Percentiles rank a stretch among this genome's conserved stretches.
These are phyloP conservation scores for Drosophila birchii DNA, from an alignment of 2,888 invertebrate species.

Conservation along the genomic window DNA sequence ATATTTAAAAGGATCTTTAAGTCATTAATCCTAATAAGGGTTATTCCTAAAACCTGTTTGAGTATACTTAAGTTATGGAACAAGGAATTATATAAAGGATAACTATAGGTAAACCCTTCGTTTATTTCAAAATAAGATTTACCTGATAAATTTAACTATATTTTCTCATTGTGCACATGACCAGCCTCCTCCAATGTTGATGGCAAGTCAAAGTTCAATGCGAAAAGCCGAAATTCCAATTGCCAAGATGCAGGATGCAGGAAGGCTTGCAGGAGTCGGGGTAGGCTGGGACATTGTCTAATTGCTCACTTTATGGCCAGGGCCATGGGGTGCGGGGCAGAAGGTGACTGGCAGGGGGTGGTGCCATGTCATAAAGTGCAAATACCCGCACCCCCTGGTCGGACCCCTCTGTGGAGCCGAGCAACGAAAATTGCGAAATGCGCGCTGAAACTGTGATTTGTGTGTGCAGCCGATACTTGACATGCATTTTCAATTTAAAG, in stretches of 20 bases:
- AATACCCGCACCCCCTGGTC: constrained; percentile 20
- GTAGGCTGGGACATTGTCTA: constrained; percentile 64
- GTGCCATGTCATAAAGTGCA: constrained; percentile 73
- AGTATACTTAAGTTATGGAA: neutral
- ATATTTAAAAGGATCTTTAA: neutral
- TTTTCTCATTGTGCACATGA: constrained; percentile 10
- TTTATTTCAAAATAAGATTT: neutral
- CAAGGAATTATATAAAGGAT: neutral
- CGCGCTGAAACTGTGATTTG: constrained; percentile 63
- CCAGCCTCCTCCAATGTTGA: constrained; percentile 33
- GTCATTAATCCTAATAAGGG: no score
- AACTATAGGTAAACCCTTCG: neutral
- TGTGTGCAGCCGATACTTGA: constrained; percentile 70
- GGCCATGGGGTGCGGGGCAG: neutral
- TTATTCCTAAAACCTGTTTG: neutral
- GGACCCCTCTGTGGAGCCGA: constrained; percentile 23
- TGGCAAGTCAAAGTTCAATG: constrained; percentile 75
- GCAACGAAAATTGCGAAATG: constrained; percentile 56
- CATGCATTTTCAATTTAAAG: constrained; percentile 83
- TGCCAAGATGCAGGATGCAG: constrained; percentile 65
- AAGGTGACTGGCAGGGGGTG: constrained; percentile 6
- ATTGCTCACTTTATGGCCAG: constrained; percentile 70
- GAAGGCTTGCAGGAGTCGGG: constrained; percentile 5
- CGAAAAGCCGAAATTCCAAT: constrained; percentile 70
- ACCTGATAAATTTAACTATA: neutral